Evolutionary conservation across 2,797 vertebrate genomes (phyloP).

Genomic region (Peromyscus melanophrys): DNA sequence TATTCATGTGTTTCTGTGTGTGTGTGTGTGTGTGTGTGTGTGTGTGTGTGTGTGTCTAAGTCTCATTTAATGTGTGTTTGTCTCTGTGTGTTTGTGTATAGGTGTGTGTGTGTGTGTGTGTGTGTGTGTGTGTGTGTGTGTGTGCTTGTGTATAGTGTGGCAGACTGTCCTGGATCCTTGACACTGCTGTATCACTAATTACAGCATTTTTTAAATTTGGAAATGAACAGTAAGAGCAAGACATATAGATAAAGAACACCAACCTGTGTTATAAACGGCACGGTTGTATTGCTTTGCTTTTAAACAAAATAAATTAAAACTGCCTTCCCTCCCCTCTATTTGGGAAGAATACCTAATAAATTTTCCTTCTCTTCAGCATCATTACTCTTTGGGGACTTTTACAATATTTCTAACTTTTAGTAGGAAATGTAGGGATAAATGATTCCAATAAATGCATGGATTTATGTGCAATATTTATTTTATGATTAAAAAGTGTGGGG

Average conservation of each 20-base stretch:
- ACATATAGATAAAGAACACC: neutral
- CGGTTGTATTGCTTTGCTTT: neutral
- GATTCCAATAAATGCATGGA: neutral
- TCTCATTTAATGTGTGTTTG: neutral
- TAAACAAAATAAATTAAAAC: constrained; percentile 3
- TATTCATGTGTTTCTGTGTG: too few species aligned
- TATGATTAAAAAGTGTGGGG: neutral
- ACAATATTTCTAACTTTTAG: constrained; percentile 32
- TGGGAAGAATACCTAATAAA: neutral
- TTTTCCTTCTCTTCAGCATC: neutral
- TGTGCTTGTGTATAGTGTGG: neutral
- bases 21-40: neutral
- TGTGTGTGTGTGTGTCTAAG: neutral
- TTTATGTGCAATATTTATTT: neutral
- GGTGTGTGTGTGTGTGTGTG: neutral
- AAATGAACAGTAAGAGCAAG: neutral
- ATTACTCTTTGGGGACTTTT: neutral
- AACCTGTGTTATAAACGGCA: neutral
- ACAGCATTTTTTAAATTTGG: neutral
- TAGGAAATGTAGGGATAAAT: neutral
- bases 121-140: neutral
- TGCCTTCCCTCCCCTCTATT: neutral
- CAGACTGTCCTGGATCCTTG: neutral
- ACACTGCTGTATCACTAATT: neutral
- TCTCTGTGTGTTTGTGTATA: neutral